Conservation (phyloP, 2,113 vertebrate species). For the Siniperca knerii region DNA sequence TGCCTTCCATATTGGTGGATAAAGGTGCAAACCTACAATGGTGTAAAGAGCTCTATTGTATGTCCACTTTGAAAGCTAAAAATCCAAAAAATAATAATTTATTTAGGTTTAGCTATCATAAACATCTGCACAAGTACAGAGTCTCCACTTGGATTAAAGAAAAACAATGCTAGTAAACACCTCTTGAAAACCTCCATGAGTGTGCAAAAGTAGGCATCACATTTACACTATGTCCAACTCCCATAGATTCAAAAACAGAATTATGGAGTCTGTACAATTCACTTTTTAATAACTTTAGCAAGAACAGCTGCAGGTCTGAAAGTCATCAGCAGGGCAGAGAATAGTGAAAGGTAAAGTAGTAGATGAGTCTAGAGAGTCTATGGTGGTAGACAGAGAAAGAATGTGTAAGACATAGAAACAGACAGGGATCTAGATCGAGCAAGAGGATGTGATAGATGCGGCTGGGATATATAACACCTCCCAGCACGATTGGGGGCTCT, state of each 20-base stretch:
- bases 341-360: not conserved
- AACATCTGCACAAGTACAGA: not conserved
- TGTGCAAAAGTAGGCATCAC: not conserved
- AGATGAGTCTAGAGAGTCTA: not conserved
- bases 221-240: not conserved
- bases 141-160: not conserved
- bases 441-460: slow-evolving; percentile 24
- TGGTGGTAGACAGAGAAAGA: not conserved
- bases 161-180: not conserved
- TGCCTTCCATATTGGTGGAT: too few relatives aligned
- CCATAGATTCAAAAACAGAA: not conserved
- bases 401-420: slow-evolving; percentile 2
- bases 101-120: not conserved
- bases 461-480: slow-evolving; percentile 25
- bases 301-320: not conserved
- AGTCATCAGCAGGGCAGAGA: not conserved
- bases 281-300: not conserved
- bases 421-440: slow-evolving; percentile 30
- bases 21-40: not conserved
- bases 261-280: not conserved
- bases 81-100: not conserved
- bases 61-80: not conserved
- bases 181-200: not conserved
- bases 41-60: not conserved
- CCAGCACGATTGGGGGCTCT: slow-evolving; percentile 19